Percentiles rank a stretch among this genome's conserved stretches.
Conservation (phyloP, 2,113 vertebrate species). For the Sphaerodactylus townsendi region DNA sequence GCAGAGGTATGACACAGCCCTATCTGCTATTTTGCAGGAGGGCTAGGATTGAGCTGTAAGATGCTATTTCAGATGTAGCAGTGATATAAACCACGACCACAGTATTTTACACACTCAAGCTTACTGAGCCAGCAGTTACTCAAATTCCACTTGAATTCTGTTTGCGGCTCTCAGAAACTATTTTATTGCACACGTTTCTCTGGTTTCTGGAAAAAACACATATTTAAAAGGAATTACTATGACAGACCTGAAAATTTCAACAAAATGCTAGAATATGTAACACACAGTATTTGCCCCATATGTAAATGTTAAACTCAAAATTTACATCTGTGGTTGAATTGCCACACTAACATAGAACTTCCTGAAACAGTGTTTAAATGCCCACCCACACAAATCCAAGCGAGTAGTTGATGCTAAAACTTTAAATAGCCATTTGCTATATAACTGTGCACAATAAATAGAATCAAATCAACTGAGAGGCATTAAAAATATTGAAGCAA, state of each 20-base stretch:
- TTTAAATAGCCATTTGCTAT: not conserved
- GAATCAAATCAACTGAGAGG: not conserved
- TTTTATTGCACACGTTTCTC: not conserved
- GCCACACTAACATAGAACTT: not conserved
- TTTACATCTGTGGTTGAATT: not conserved
- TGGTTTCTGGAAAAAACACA: not conserved
- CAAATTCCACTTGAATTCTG: not conserved
- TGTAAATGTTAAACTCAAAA: not conserved
- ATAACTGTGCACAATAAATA: not conserved
- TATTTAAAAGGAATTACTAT: not conserved
- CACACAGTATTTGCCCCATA: too few species aligned
- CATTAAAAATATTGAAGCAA: not conserved
- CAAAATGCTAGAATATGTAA: not conserved
- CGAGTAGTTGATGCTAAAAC: not conserved
- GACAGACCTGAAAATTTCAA: not conserved
- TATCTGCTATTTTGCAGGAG: not conserved
- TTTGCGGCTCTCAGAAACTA: not conserved
- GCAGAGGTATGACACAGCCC: too few species aligned
- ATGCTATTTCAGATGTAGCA: not conserved
- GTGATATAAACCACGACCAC: not conserved
- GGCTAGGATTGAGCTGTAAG: not conserved
- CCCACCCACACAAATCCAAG: not conserved
- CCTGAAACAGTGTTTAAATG: not conserved
- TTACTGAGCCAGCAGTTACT: not conserved
- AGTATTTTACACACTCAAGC: not conserved